Conservation (phyloP, 2,888 invertebrate species). For the Ormyrus rosae region DNA sequence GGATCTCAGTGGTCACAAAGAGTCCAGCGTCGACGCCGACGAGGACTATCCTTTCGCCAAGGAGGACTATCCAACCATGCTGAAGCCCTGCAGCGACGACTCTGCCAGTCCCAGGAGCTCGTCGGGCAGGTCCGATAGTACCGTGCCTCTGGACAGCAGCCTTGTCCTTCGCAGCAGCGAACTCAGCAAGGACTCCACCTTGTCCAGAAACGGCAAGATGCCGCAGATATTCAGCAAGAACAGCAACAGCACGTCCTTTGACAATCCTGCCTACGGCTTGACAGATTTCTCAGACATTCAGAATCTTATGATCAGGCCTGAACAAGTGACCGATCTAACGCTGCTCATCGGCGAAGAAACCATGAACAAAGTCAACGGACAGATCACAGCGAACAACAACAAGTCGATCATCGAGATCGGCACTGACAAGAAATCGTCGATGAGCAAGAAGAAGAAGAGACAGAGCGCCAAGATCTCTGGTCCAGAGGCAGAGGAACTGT, state of each 20-base stretch:
- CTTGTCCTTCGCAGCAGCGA: constrained; percentile 61
- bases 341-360: constrained; percentile 68
- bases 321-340: constrained; percentile 70
- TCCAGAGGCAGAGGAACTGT: constrained; percentile 66
- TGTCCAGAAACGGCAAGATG: constrained; percentile 64
- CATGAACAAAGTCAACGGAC: constrained; percentile 48
- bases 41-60: constrained; percentile 75
- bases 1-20: constrained; percentile 63
- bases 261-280: constrained; percentile 73
- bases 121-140: constrained; percentile 73
- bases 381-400: constrained; percentile 20
- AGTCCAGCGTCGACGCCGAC: constrained; percentile 72
- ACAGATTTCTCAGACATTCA: constrained; percentile 69
- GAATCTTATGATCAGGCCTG: constrained; percentile 68
- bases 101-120: constrained; percentile 74
- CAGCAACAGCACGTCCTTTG: constrained; percentile 67
- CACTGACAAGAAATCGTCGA: constrained; percentile 28
- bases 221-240: constrained; percentile 54
- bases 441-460: constrained; percentile 44
- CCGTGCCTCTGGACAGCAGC: constrained; percentile 70
- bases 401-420: constrained; percentile 17
- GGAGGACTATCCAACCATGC: constrained; percentile 74
- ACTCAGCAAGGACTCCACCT: constrained; percentile 12
- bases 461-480: constrained; percentile 59
- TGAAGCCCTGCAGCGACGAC: constrained; percentile 74